phyloP scores from a whole-genome alignment of 1,140 invertebrate species.

The Delia radicum region DNA sequence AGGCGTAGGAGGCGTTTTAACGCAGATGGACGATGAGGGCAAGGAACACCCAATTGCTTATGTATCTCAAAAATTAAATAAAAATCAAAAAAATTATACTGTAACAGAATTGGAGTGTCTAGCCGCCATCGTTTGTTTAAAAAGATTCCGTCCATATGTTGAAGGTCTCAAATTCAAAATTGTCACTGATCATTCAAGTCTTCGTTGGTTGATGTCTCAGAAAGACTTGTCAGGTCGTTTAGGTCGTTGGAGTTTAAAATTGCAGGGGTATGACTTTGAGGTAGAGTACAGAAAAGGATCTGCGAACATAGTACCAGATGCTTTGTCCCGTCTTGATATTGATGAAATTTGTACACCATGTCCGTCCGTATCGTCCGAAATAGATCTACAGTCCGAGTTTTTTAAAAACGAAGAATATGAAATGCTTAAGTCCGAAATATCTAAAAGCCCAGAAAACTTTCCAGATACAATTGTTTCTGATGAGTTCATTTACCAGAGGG shows the following conservation, averaged over 20 bases:
- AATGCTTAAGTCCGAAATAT: no score
- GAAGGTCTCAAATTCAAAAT: conserved; percentile 50
- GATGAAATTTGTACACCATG: no score
- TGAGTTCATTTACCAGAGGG: neutral
- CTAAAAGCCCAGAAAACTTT: no score
- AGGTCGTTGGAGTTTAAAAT: conserved; percentile 38
- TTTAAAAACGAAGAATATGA: no score
- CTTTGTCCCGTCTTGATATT: neutral
- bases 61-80: conserved; percentile 24
- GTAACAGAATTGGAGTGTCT: conserved; percentile 56
- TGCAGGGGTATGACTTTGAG: neutral
- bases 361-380: no score
- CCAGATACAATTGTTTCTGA: neutral
- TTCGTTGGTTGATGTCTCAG: conserved; percentile 36
- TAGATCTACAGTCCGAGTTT: no score
- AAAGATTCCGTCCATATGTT: conserved; percentile 56
- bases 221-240: conserved; percentile 39
- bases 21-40: conserved; percentile 32
- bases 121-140: conserved; percentile 52
- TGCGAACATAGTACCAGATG: neutral
- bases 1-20: conserved; percentile 47
- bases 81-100: conserved; percentile 28
- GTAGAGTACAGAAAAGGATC: neutral
- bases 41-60: conserved; percentile 33
- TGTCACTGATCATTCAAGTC: conserved; percentile 42